Percentiles rank a stretch among this genome's conserved stretches.
phyloP scores from a whole-genome alignment of 2,113 vertebrate genomes.

The Hassar affinis region DNA sequence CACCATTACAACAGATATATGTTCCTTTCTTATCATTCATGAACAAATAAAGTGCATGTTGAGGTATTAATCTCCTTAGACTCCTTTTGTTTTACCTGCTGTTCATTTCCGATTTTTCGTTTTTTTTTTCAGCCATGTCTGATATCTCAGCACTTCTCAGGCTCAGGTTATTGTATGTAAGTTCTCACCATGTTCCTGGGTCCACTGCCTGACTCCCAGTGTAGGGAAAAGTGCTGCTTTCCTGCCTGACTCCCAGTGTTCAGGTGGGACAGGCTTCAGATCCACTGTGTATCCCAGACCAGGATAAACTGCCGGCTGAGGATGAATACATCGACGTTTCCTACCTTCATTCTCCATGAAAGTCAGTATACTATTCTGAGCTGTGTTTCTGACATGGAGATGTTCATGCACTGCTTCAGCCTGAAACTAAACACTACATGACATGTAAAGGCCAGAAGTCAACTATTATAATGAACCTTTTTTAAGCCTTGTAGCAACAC shows the following conservation, averaged over 20 bases:
- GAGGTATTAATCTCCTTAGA: background rate
- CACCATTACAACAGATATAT: background rate
- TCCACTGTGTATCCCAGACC: background rate
- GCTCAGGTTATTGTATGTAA: background rate
- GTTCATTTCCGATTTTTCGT: background rate
- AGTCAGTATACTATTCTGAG: background rate
- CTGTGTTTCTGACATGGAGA: background rate
- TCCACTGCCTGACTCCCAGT: background rate
- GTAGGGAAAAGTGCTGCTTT: background rate
- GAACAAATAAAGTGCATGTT: background rate
- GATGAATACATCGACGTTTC: background rate
- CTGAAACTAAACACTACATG: background rate
- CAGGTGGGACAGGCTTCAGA: background rate
- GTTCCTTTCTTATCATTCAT: background rate
- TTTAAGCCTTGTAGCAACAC: background rate
- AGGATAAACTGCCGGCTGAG: background rate
- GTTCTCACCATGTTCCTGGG: background rate
- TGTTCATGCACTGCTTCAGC: background rate
- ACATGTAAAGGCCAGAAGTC: background rate
- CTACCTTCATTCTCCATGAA: background rate
- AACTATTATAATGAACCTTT: background rate
- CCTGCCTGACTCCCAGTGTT: background rate
- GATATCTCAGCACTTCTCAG: background rate
- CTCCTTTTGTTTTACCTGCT: background rate
- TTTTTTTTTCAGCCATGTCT: background rate